These are phyloP conservation scores for Hylaea fasciaria DNA, from an alignment of 2,888 invertebrate genomes.

Conservation along the genomic window DNA sequence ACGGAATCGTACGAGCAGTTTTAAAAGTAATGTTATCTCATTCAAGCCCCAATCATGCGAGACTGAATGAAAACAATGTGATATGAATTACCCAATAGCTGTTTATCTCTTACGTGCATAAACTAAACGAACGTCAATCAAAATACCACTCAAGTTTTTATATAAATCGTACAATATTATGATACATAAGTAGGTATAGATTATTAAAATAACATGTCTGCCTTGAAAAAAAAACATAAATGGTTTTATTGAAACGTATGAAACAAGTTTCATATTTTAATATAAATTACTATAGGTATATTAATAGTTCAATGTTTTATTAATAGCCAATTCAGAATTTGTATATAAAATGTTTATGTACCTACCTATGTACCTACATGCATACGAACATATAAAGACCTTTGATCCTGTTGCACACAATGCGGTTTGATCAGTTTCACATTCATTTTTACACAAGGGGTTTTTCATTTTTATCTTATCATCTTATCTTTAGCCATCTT, in stretches of 20 bases:
- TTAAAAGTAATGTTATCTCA: not conserved
- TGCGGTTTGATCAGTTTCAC: too few species aligned
- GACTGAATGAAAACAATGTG: conserved; percentile 9
- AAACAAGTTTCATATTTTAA: not conserved
- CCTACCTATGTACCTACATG: too few species aligned
- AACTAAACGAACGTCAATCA: not conserved
- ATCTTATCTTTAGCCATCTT: too few species aligned
- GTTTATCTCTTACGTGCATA: conserved; percentile 1
- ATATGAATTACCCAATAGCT: conserved; percentile 7
- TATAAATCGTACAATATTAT: too few species aligned
- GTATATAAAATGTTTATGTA: not conserved
- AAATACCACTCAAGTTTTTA: too few species aligned
- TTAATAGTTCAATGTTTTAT: not conserved
- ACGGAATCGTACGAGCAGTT: conserved; percentile 1
- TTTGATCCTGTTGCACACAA: too few species aligned
- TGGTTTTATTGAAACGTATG: not conserved
- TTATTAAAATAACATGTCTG: not conserved
- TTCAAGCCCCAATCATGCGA: not conserved
- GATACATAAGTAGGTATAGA: too few species aligned
- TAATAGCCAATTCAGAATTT: not conserved
- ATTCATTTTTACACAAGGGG: too few species aligned
- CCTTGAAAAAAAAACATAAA: not conserved
- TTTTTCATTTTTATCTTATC: too few species aligned
- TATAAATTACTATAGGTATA: not conserved
- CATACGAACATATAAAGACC: too few species aligned